Conservation (phyloP, 2,113 vertebrate genomes). For the Dicrurus megarhynchus region DNA sequence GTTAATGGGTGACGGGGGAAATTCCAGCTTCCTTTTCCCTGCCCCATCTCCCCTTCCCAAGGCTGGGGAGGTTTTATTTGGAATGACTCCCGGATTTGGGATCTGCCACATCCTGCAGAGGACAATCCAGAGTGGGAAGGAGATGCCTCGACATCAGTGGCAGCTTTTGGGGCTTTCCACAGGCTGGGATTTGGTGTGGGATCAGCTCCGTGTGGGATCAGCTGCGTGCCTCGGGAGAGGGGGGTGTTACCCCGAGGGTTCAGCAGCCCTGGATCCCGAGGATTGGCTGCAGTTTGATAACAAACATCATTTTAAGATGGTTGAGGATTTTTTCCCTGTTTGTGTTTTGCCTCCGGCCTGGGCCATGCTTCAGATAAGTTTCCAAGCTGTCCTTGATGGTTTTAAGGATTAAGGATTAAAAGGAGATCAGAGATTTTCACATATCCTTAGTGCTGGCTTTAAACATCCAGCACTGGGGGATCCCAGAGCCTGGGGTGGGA, state of each 20-base stretch:
- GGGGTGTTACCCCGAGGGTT: not conserved
- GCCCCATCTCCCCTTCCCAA: not conserved
- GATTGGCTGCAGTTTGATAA: not conserved
- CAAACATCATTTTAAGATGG: accelerated
- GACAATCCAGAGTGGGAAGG: not conserved
- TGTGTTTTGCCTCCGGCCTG: not conserved
- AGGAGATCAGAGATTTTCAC: not conserved
- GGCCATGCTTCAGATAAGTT: not conserved
- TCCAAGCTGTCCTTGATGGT: not conserved
- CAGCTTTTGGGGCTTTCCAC: not conserved
- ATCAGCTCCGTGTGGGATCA: not conserved
- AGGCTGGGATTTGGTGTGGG: not conserved
- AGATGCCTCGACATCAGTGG: not conserved
- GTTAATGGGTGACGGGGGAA: accelerated
- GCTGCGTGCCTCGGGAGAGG: not conserved
- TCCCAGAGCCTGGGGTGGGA: not conserved
- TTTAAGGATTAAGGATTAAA: not conserved
- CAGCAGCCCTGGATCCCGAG: not conserved
- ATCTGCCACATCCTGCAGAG: not conserved
- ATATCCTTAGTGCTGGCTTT: not conserved
- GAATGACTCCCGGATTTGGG: not conserved
- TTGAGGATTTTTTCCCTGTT: not conserved
- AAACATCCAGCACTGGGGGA: not conserved
- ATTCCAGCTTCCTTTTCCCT: not conserved
- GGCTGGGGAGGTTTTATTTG: not conserved